Base-by-base conservation (phyloP, 2,888 invertebrate genomes). In the Orthonevra nobilis region DNA sequence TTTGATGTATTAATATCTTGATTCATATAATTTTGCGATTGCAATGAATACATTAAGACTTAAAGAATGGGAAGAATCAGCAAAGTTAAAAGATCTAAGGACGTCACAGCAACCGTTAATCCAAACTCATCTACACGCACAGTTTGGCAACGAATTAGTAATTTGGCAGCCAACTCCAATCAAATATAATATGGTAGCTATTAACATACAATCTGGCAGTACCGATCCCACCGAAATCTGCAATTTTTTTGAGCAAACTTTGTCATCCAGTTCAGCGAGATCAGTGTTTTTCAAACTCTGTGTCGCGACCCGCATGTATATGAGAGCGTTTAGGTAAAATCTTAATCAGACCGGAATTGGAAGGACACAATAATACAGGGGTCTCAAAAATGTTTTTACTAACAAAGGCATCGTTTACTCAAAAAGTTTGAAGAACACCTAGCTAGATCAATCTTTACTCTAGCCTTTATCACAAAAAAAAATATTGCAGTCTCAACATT, bases 51-150 rank as follows among this genome's bases (percentile, higher is more conserved):
- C n/a, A n/a, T n/a, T n/a, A n/a, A n/a, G n/a, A n/a, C n/a, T n/a
- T n/a, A n/a, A 14, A 46, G 46, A 46, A 19, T 46, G 26, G 15
- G 14, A 26, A 46, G 17, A 40, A 40, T 40, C 19, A 40, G 40
- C 40, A 40, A 40, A n/a, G 3, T 17, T 17, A 40, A 40, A 30
- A 46, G 9, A 28, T 28, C 30, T 30, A 9, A 46, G 15, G 28
- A 28, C 7, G 15, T 46, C 6, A 30, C 28, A 32, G 32, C 7
- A 20, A 17, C n/a, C 10, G 12, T 42, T 17, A 48, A 30, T n/a
- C 46, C 17, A 48, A 30, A 20, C n/a, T 28, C 12, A 28, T 15
- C 15, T 15, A 9, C 14, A 15, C 14, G 46, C 46, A 28, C 15
- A 9, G 17, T 38, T 38, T 38, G 38, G 38, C 14, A 38, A 38